Percentiles rank a stretch among this genome's conserved stretches.
phyloP scores from a whole-genome alignment of 2,797 vertebrate genomes.

The Galaxias olidus region DNA sequence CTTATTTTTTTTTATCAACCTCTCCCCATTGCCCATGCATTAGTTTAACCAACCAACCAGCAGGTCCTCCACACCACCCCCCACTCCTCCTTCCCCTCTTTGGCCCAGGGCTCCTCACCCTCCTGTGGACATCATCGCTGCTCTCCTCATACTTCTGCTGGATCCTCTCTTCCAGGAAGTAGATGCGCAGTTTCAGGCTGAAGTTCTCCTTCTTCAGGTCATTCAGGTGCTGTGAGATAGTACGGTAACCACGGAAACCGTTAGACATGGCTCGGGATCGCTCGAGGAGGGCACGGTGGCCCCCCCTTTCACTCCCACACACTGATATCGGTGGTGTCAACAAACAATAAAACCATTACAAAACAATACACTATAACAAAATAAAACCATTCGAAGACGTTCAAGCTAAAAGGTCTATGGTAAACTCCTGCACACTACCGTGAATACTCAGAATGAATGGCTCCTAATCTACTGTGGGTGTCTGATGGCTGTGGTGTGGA shows the following conservation, averaged over 20 bases:
- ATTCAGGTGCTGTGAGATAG: constrained; percentile 95
- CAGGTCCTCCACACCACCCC: not conserved
- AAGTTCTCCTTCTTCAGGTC: constrained; percentile 99
- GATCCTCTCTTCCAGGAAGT: constrained; percentile 96
- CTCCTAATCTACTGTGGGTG: no score
- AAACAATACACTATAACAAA: no score
- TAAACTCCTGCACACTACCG: no score
- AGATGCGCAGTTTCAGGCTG: constrained; percentile 97
- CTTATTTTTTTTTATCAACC: no score
- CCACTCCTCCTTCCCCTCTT: not conserved
- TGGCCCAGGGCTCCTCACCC: constrained; percentile 75
- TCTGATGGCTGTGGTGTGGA: no score
- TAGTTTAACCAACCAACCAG: not conserved
- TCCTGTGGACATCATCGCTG: constrained; percentile 84
- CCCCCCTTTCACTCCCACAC: constrained; percentile 24
- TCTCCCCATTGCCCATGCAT: no score
- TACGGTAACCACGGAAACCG: constrained; percentile 86
- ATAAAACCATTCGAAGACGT: not conserved
- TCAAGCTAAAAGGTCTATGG: no score
- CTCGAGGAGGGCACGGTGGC: constrained; percentile 45
- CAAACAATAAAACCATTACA: constrained; percentile 10
- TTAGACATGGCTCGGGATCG: constrained; percentile 82
- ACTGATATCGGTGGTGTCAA: not conserved
- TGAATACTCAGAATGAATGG: no score
- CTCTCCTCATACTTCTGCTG: constrained; percentile 90